These are phyloP conservation scores for Cantharis lateralis DNA, from an alignment of 2,888 invertebrate genomes.

Conservation along the genomic window DNA sequence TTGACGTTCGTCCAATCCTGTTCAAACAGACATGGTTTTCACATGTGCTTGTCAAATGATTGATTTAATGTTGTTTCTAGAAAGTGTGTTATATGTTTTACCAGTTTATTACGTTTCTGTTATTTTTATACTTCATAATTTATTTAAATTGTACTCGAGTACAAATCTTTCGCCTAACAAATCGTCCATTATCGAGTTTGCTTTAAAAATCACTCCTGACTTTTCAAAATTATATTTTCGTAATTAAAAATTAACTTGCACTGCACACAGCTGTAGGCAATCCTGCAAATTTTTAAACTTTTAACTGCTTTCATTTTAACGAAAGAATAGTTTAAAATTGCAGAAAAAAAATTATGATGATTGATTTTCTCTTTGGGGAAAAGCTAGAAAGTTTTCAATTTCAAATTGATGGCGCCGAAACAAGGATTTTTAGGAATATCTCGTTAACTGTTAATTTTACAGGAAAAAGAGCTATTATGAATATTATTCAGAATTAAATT, in stretches of 20 bases:
- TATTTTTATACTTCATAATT: conserved; percentile 11
- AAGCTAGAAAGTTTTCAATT: too few species aligned
- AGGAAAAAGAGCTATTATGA: too few species aligned
- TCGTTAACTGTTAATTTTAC: too few species aligned
- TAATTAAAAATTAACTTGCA: not conserved
- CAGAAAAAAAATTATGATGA: too few species aligned
- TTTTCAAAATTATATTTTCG: not conserved
- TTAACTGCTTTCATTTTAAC: not conserved
- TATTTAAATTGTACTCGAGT: conserved; percentile 6
- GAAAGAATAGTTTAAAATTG: too few species aligned
- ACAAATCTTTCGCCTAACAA: too few species aligned
- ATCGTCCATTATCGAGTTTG: not conserved
- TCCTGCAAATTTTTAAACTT: not conserved
- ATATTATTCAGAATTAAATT: too few species aligned
- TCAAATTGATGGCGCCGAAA: too few species aligned
- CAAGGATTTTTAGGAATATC: too few species aligned
- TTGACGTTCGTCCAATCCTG: conserved; percentile 30
- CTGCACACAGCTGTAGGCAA: not conserved
- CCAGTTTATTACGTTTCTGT: conserved; percentile 6
- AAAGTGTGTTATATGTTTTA: conserved; percentile 11
- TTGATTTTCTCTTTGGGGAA: too few species aligned
- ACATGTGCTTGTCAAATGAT: conserved; percentile 27
- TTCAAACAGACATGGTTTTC: conserved; percentile 34
- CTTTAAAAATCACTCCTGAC: not conserved
- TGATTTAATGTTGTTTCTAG: conserved; percentile 23